A percentile compares a stretch with the other conserved stretches of the same genome.
These are phyloP conservation scores for Galeruca laticollis DNA, from an alignment of 2,888 invertebrate genomes.

Conservation along the genomic window DNA sequence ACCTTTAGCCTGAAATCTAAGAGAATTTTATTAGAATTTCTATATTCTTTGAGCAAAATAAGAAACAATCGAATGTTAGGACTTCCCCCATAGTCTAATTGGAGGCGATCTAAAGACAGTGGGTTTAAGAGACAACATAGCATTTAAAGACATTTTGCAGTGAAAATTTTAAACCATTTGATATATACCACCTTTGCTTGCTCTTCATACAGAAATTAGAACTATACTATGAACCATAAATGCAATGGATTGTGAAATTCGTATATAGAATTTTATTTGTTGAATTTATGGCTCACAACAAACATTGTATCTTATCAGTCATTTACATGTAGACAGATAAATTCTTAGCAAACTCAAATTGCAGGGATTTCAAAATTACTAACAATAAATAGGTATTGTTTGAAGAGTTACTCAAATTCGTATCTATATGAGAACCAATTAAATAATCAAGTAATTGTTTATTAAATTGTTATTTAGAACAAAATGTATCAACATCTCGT, in stretches of 20 bases:
- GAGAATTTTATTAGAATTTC: constrained; percentile 2
- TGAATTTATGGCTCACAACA: not conserved
- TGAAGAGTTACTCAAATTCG: not conserved
- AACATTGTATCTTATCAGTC: not conserved
- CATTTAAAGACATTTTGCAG: too few species aligned
- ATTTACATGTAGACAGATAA: not conserved
- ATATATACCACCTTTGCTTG: not conserved
- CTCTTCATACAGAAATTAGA: not conserved
- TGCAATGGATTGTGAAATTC: not conserved
- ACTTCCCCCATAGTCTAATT: too few species aligned
- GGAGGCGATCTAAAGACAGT: too few species aligned
- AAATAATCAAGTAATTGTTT: not conserved
- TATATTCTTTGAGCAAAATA: not conserved
- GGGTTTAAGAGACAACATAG: too few species aligned
- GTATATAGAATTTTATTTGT: not conserved
- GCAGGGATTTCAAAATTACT: not conserved
- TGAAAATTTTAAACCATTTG: not conserved
- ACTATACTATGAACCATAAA: not conserved
- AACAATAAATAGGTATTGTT: not conserved
- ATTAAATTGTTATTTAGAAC: not conserved
- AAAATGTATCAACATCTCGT: not conserved
- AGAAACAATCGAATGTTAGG: too few species aligned
- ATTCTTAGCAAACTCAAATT: not conserved
- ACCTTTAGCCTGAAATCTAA: constrained; percentile 83
- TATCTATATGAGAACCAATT: not conserved